A percentile compares a stretch with the other conserved stretches of the same genome.
Evolutionary conservation across 2,797 vertebrate species (phyloP).

Genomic region (Serranus cabrilla): DNA sequence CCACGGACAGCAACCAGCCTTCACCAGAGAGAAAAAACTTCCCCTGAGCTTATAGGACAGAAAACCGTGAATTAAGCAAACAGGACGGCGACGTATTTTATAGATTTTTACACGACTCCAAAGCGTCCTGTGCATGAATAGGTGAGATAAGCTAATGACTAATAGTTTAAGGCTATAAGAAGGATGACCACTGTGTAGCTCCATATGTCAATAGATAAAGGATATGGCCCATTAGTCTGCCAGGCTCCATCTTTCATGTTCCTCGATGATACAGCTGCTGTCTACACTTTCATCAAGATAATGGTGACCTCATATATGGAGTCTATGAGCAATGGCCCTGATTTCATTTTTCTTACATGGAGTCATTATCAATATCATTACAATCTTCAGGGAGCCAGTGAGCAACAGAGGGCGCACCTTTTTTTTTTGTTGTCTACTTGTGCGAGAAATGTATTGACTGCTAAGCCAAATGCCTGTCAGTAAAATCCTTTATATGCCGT

Average conservation of each 20-base stretch:
- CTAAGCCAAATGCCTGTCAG: conserved; percentile 65
- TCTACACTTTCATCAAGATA: conserved; percentile 82
- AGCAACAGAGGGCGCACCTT: conserved; percentile 48
- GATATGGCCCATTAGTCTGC: conserved; percentile 76
- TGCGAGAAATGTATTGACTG: conserved; percentile 57
- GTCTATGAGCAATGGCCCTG: conserved; percentile 71
- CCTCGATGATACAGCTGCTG: conserved; percentile 76
- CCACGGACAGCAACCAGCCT: conserved; percentile 83
- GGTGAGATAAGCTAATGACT: conserved; percentile 27
- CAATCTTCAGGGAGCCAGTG: conserved; percentile 52
- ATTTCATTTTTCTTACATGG: conserved; percentile 71
- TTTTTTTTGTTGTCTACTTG: conserved; percentile 60
- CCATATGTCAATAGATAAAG: conserved; percentile 70
- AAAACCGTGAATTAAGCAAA: conserved; percentile 29
- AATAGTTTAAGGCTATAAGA: conserved; percentile 36
- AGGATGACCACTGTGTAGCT: conserved; percentile 42
- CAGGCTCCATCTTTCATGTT: conserved; percentile 74
- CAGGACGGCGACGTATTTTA: conserved; percentile 7
- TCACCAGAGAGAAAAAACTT: not conserved
- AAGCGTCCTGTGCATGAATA: conserved; percentile 42
- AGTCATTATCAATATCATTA: conserved; percentile 72
- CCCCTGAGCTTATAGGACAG: conserved; percentile 7
- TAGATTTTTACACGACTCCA: conserved; percentile 32
- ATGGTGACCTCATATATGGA: conserved; percentile 76
- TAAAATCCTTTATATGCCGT: conserved; percentile 59